phyloP scores from a whole-genome alignment of 2,797 vertebrate genomes.

The Anomalospiza imberbis region DNA sequence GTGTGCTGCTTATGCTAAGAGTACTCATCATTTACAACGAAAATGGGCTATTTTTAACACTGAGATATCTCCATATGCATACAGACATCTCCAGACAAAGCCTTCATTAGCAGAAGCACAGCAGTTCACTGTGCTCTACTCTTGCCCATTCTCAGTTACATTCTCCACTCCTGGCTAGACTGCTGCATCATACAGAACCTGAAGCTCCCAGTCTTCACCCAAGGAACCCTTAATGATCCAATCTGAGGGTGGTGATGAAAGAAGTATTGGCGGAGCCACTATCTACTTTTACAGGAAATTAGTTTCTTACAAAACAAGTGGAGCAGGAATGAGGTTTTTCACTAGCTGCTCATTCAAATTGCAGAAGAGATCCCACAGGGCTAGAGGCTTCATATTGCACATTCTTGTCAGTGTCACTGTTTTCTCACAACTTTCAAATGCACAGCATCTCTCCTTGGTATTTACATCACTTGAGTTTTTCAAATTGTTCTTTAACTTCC shows the following conservation, averaged over 20 bases:
- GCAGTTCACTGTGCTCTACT: not conserved
- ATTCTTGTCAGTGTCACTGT: not conserved
- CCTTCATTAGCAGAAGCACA: not conserved
- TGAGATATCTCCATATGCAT: not conserved
- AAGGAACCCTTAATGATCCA: not conserved
- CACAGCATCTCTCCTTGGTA: slow-evolving; percentile 27
- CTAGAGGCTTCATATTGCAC: not conserved
- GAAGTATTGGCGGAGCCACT: not conserved
- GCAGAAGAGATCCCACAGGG: not conserved
- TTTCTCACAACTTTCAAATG: slow-evolving; percentile 38
- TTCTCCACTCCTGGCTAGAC: not conserved
- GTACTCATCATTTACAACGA: not conserved
- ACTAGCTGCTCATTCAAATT: not conserved
- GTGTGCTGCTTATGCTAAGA: not conserved
- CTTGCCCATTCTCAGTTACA: not conserved
- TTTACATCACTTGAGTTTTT: slow-evolving; percentile 44
- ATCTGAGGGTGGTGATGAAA: not conserved
- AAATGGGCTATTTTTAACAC: not conserved
- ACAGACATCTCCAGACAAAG: not conserved
- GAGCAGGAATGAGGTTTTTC: slow-evolving; percentile 2
- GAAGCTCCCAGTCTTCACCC: not conserved
- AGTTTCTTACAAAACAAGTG: not conserved
- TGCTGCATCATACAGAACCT: not conserved
- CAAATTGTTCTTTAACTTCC: slow-evolving; percentile 60
- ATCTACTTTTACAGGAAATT: not conserved